phyloP scores from a whole-genome alignment of 2,113 vertebrate species.

The Anarrhichthys ocellatus region DNA sequence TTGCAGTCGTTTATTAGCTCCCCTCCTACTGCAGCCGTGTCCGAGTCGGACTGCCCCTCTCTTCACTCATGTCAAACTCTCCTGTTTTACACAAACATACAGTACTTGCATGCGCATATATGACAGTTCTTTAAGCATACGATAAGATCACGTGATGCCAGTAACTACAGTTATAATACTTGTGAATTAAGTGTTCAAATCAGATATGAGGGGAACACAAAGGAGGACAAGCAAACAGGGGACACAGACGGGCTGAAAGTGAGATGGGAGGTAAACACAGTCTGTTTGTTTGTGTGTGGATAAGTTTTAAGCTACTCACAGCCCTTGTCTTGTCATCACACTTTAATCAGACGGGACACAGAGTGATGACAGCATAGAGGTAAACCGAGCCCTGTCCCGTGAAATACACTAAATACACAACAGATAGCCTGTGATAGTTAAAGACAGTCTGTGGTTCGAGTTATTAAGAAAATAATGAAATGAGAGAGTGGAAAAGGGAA shows the following conservation, averaged over 20 bases:
- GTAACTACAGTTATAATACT: not conserved
- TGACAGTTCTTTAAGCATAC: not conserved
- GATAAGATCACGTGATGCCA: not conserved
- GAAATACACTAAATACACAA: constrained; percentile 39
- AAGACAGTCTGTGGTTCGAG: not conserved
- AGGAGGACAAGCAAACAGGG: not conserved
- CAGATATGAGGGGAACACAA: not conserved
- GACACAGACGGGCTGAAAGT: constrained; percentile 18
- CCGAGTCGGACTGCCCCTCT: constrained; percentile 30
- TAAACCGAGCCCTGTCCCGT: constrained; percentile 1
- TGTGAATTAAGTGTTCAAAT: not conserved
- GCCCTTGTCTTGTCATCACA: constrained; percentile 72
- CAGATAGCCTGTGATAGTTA: constrained; percentile 2
- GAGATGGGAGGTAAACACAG: constrained; percentile 29
- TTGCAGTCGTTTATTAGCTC: constrained; percentile 21
- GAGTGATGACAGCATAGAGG: constrained; percentile 48
- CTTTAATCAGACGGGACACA: constrained; percentile 71
- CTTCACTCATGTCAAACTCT: not conserved
- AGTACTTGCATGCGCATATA: not conserved
- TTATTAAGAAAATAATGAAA: constrained; percentile 5
- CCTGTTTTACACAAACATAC: not conserved
- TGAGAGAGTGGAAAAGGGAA: not conserved
- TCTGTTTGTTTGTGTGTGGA: constrained; percentile 57
- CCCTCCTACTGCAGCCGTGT: constrained; percentile 25
- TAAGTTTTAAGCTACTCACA: constrained; percentile 49